A percentile compares a stretch with the other conserved stretches of the same genome.
phyloP scores from a whole-genome alignment of 2,113 vertebrate species.

The Colius striatus region DNA sequence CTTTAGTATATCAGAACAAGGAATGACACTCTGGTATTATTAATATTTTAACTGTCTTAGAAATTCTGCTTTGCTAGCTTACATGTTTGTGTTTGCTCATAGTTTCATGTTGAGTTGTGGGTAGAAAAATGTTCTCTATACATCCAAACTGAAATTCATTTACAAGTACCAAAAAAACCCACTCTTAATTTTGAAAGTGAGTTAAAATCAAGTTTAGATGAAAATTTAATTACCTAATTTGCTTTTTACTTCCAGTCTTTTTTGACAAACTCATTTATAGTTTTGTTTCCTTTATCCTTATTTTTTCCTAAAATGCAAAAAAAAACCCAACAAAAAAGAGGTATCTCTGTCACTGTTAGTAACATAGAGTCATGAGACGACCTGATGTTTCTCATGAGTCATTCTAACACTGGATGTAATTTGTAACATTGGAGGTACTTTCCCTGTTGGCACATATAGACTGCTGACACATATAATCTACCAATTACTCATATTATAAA shows the following conservation, averaged over 20 bases:
- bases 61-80: background rate
- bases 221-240: background rate
- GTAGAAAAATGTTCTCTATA: background rate
- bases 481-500: background rate
- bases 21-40: background rate
- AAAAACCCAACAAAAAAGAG: accelerated
- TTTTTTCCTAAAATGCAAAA: no score
- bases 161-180: background rate
- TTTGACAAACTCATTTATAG: background rate
- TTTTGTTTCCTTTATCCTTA: background rate
- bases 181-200: background rate
- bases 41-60: background rate
- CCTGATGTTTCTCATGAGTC: background rate
- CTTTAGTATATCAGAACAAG: background rate
- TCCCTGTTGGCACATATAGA: background rate
- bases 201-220: background rate
- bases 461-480: background rate
- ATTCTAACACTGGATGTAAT: background rate
- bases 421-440: background rate
- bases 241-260: background rate
- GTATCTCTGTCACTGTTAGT: background rate
- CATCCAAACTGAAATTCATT: background rate
- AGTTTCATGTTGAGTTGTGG: background rate
- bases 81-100: background rate
- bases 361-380: background rate